Evolutionary conservation across 92 coral and sea anemone species (phyloP).

Genomic region (Siderastrea siderea): DNA sequence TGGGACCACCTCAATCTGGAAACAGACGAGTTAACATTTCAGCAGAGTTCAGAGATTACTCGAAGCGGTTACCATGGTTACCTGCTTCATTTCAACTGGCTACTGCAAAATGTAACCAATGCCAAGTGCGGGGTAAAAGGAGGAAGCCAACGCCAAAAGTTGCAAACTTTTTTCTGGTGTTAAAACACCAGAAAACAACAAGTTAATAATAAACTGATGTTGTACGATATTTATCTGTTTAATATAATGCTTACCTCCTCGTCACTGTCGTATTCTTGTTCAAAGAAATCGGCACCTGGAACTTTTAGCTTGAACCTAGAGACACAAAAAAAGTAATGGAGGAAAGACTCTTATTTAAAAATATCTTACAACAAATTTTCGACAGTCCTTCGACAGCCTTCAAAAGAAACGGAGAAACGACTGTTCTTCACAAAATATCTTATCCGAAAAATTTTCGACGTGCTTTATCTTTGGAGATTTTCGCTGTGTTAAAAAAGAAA

Average conservation of each 20-base stretch:
- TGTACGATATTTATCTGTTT: neutral
- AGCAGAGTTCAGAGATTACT: neutral
- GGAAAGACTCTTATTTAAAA: too few relatives aligned
- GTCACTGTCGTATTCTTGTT: conserved; percentile 12
- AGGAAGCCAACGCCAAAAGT: neutral
- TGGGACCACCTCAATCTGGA: conserved; percentile 15
- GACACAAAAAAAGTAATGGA: neutral
- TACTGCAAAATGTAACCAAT: neutral
- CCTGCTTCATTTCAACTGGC: too few relatives aligned
- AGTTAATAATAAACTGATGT: neutral
- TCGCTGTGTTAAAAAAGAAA: too few relatives aligned
- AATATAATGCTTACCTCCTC: conserved; percentile 21
- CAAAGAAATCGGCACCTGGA: neutral
- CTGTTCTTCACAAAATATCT: too few relatives aligned
- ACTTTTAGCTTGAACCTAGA: conserved; percentile 19
- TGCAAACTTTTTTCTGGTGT: too few relatives aligned
- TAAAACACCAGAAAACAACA: too few relatives aligned
- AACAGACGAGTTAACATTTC: neutral
- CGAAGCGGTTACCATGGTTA: too few relatives aligned
- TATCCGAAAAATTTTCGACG: too few relatives aligned
- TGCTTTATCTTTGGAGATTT: too few relatives aligned
- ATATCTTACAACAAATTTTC: neutral
- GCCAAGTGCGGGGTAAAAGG: neutral
- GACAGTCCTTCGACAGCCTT: too few relatives aligned
- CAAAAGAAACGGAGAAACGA: too few relatives aligned